Evolutionary conservation across 2,888 invertebrate species (phyloP).

Genomic region (Patella caerulea): DNA sequence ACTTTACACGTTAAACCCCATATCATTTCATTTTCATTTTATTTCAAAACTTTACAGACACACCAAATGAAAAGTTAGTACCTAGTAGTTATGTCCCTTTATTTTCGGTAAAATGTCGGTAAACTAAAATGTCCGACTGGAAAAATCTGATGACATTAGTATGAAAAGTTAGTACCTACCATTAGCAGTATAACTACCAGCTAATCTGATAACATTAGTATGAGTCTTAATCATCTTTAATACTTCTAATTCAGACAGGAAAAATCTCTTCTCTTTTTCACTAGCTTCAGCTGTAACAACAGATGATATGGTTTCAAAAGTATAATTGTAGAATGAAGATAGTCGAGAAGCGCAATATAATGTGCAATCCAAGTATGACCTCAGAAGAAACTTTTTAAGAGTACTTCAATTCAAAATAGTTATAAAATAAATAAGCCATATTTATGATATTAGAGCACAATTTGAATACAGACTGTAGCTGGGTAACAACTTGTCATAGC

Average conservation of each 20-base stretch:
- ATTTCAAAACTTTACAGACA: too few species aligned
- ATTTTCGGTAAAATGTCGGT: too few species aligned
- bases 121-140: too few species aligned
- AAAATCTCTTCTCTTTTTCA: constrained; percentile 61
- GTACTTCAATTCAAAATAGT: too few species aligned
- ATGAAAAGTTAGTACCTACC: constrained; percentile 57
- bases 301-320: background rate
- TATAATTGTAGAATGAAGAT: constrained; percentile 14
- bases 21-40: too few species aligned
- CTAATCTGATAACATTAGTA: constrained; percentile 57
- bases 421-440: too few species aligned
- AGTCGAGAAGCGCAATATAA: background rate
- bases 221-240: constrained; percentile 61
- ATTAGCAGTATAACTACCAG: constrained; percentile 62
- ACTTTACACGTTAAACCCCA: too few species aligned
- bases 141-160: constrained; percentile 50
- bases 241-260: constrained; percentile 61
- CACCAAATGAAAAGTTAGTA: too few species aligned
- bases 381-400: background rate
- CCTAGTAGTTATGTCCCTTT: too few species aligned
- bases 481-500: too few species aligned
- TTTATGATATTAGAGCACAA: too few species aligned
- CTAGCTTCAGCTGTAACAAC: constrained; percentile 53
- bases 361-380: background rate
- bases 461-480: too few species aligned